Conservation (phyloP, 2,797 vertebrate genomes). For the Microctenopoma steveboyesi region DNA sequence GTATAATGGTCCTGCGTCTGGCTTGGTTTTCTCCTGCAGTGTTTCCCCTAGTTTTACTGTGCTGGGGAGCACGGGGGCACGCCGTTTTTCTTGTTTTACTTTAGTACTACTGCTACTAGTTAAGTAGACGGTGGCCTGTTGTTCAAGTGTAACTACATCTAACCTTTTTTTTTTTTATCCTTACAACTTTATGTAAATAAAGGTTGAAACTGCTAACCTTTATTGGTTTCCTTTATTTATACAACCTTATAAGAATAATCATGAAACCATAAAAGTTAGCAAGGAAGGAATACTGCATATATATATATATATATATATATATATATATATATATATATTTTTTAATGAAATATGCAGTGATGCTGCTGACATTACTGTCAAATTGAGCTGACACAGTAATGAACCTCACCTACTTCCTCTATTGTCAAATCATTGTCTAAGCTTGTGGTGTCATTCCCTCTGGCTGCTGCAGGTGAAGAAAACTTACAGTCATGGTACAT, state of each 20-base stretch:
- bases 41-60: too few species aligned
- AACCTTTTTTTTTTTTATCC: not conserved
- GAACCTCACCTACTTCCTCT: not conserved
- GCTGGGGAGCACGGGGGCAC: too few species aligned
- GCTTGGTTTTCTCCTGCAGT: not conserved
- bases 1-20: not conserved
- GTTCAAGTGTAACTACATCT: not conserved
- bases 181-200: too few species aligned
- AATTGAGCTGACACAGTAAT: not conserved
- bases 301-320: too few species aligned
- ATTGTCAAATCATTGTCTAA: not conserved
- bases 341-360: too few species aligned
- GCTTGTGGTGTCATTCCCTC: slow-evolving; percentile 14
- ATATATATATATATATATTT: too few species aligned
- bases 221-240: too few species aligned
- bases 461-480: slow-evolving; percentile 89
- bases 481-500: slow-evolving; percentile 97
- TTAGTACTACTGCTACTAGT: too few species aligned
- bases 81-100: too few species aligned
- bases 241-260: not conserved
- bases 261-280: not conserved
- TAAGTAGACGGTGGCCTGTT: not conserved
- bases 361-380: not conserved
- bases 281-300: too few species aligned
- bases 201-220: too few species aligned